Percentiles rank a stretch among this genome's conserved stretches.
Evolutionary conservation across 2,113 vertebrate genomes (phyloP).

Genomic region (Prunella fulvescens): DNA sequence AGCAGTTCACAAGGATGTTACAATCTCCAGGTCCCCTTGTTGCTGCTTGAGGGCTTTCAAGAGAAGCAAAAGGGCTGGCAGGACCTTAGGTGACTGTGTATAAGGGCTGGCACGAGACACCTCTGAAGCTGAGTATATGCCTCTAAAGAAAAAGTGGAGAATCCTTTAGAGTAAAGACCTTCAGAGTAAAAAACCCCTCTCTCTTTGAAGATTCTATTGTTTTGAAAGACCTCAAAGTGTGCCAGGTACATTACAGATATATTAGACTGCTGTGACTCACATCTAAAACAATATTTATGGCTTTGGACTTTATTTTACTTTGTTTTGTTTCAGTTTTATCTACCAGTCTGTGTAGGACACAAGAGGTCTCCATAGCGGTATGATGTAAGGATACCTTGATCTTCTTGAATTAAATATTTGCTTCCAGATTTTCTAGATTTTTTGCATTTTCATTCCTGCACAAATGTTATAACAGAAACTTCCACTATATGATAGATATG

Average conservation of each 20-base stretch:
- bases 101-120: neutral
- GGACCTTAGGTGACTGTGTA: neutral
- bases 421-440: neutral
- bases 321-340: neutral
- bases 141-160: neutral
- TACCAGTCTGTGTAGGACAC: neutral
- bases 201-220: neutral
- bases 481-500: neutral
- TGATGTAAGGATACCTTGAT: neutral
- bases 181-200: neutral
- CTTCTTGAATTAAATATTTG: neutral
- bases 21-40: neutral
- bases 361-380: neutral
- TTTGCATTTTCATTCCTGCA: neutral
- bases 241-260: neutral
- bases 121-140: neutral
- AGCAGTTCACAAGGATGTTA: neutral
- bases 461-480: neutral
- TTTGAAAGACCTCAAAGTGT: neutral
- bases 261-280: neutral
- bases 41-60: neutral
- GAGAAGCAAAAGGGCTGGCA: neutral
- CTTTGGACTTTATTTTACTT: neutral
- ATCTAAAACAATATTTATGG: neutral
- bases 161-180: neutral